Base-by-base conservation (phyloP, 2,888 invertebrate genomes). In the Linhomoeus sp. region DNA sequence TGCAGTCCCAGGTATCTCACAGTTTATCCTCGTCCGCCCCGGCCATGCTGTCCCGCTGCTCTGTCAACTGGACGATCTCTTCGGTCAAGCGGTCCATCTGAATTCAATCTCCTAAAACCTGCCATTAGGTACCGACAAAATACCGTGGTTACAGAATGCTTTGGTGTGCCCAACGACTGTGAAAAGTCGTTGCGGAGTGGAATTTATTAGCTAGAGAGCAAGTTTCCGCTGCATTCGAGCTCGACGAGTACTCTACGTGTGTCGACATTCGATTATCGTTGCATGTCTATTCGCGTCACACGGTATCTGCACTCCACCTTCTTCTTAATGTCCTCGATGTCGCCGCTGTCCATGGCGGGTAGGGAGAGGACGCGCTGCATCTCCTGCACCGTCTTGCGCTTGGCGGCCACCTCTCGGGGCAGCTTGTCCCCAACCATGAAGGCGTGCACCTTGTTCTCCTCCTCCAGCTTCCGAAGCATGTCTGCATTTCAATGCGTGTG, bases 361-460 rank as follows among this genome's bases (percentile, higher is more conserved):
- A 78, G 77, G 40, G 73, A 71, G 0, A 77, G 73, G 41, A 81
- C 77, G 52, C 70, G 72, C 59, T 77, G 76, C 62, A 82, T 70
- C 50, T 81, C 77, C 50, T 74, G 73, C 36, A 81, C 70, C 56
- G 77, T 77, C 56, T 76, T 75, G 59, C 76, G 75, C 45, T 76
- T 68, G 15, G 68, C 66, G 1, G 70, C 66, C 41, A 78, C 70
- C 65, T 86, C 85, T 56, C 77, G 75, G 0, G 81, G 81, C 45
- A 85, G 64, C 61, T 83, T 81, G 59, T 82, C 81, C 52, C 78
- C 77, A 1, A 77, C 77, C 50, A 85, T 72, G 65, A 80, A 81
- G 49, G 71, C 73, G 61, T 80, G 79, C 37, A 80, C 74, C 67
- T 78, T 76, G 38, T 77, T 75, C 67, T 82, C 81, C 62, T 82